phyloP scores from a whole-genome alignment of 2,888 invertebrate species.

The Caenorhabditis panamensis region DNA sequence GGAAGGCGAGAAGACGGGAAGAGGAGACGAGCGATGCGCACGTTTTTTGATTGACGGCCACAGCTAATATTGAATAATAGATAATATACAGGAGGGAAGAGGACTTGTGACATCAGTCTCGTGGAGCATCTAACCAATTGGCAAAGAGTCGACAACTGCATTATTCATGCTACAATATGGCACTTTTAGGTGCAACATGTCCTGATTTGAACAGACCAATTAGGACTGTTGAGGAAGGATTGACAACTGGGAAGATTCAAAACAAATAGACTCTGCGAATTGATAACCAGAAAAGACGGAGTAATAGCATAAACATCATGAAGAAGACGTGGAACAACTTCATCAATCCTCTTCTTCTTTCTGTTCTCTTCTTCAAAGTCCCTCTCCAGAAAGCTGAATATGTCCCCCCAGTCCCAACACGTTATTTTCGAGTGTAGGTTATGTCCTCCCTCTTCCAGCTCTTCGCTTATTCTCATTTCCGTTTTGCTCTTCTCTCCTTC shows the following conservation, averaged over 20 bases:
- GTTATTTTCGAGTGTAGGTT: not conserved
- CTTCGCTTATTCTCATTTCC: slow-evolving; percentile 4
- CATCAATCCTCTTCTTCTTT: no score
- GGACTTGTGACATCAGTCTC: slow-evolving; percentile 27
- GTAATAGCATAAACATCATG: no score
- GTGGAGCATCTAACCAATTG: not conserved
- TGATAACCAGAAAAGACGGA: no score
- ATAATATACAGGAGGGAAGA: slow-evolving; percentile 32
- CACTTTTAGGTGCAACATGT: not conserved
- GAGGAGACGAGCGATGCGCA: slow-evolving; percentile 4
- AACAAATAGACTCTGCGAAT: no score
- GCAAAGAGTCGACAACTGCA: not conserved
- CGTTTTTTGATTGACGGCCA: slow-evolving; percentile 51
- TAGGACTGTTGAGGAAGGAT: not conserved
- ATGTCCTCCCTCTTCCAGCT: not conserved
- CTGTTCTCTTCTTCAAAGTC: no score
- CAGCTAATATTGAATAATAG: slow-evolving; percentile 57
- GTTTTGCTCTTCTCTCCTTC: slow-evolving; percentile 2
- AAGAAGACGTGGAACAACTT: no score
- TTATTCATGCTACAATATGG: slow-evolving; percentile 49
- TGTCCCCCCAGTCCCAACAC: not conserved
- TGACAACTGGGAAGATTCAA: not conserved
- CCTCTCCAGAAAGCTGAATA: no score
- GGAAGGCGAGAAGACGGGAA: slow-evolving; percentile 13
- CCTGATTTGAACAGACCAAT: not conserved